Conservation (phyloP, 2,797 vertebrate species). For the Phoeniculus purpureus region DNA sequence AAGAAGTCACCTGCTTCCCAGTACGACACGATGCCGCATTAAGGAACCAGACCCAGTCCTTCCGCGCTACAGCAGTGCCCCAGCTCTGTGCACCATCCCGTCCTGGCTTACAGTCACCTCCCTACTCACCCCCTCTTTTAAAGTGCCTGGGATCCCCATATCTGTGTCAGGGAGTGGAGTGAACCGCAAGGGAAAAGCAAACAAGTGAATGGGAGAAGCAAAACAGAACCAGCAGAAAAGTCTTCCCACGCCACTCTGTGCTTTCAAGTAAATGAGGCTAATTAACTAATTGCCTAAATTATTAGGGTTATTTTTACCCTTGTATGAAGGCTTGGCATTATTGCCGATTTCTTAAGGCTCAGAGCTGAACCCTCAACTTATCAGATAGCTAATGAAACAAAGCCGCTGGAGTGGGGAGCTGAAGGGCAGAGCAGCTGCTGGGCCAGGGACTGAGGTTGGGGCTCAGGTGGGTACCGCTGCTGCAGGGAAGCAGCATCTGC, state of each 20-base stretch:
- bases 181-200: constrained; percentile 15
- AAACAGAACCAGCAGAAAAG: constrained; percentile 50
- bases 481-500: background rate
- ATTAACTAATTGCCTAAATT: constrained; percentile 72
- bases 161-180: background rate
- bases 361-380: constrained; percentile 23
- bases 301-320: constrained; percentile 64
- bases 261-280: constrained; percentile 71
- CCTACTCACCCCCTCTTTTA: background rate
- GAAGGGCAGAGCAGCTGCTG: background rate
- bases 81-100: background rate
- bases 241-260: constrained; percentile 37
- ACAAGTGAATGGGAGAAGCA: constrained; percentile 3
- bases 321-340: background rate
- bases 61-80: background rate
- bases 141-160: background rate
- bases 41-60: background rate
- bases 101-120: background rate
- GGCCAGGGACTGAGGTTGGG: background rate
- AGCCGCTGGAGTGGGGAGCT: background rate
- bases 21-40: rapidly evolving
- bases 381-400: constrained; percentile 13
- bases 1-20: background rate
- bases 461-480: background rate
- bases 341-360: constrained; percentile 39